These are phyloP conservation scores for Salminus brasiliensis DNA, from an alignment of 2,113 vertebrate species.

Conservation along the genomic window DNA sequence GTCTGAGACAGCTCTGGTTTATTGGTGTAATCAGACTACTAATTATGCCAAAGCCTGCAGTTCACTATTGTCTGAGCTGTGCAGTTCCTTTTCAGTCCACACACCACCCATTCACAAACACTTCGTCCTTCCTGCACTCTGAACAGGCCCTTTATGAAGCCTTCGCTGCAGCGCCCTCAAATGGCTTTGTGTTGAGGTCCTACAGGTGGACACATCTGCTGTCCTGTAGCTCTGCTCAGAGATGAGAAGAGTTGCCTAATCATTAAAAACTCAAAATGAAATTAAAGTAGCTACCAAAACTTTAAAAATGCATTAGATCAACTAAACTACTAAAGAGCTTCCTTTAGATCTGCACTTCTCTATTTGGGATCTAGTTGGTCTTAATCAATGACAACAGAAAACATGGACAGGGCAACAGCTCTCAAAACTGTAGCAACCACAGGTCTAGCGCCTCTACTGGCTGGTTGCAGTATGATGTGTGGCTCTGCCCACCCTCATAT, in stretches of 20 bases:
- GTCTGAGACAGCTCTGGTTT: slow-evolving; percentile 28
- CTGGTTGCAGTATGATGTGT: too few relatives aligned
- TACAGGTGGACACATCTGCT: neutral
- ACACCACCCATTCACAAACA: slow-evolving; percentile 10
- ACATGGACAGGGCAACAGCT: too few relatives aligned
- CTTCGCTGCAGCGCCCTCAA: slow-evolving; percentile 6
- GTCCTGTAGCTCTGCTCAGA: neutral
- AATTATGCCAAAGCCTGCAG: slow-evolving; percentile 24
- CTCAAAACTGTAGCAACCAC: too few relatives aligned
- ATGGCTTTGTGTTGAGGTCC: neutral
- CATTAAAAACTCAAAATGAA: too few relatives aligned
- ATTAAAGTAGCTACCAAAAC: too few relatives aligned
- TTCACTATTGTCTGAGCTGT: neutral
- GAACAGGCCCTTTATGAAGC: slow-evolving; percentile 23
- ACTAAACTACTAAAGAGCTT: too few relatives aligned
- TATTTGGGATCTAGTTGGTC: too few relatives aligned
- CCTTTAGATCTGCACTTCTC: too few relatives aligned
- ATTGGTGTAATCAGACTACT: slow-evolving; percentile 29
- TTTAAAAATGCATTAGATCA: too few relatives aligned
- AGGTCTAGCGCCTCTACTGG: too few relatives aligned
- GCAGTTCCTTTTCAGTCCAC: neutral
- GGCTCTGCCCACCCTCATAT: too few relatives aligned
- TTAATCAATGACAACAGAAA: too few relatives aligned
- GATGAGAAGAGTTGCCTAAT: neutral
- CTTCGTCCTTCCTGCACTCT: slow-evolving; percentile 29